Evolutionary conservation across 2,797 vertebrate species (phyloP), one percentile per base, ranked within the genome.

Genomic region (Hyperoplus immaculatus): DNA sequence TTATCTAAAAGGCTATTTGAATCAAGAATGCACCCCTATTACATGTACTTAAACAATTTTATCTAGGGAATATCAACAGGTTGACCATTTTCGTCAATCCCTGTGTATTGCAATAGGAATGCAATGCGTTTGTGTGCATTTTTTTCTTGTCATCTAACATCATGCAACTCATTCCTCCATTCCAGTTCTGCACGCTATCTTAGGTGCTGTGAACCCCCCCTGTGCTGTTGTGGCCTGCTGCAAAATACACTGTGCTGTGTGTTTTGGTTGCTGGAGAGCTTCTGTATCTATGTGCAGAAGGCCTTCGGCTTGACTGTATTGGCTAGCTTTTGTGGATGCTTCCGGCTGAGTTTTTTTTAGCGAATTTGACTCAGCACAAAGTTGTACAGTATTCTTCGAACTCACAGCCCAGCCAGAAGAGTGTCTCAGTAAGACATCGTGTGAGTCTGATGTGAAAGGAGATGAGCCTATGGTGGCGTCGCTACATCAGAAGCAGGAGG

Each of bases 321-420:
- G 85, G 89, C 90, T 91, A 80, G 90, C 89, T 93, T 93, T 90
- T 89, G 89, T 96, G 82, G 91, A 90, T 85, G 92, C 87, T 86
- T 89, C 73, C 56, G 78, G 86, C 80, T 84, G 82, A 80, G 82
- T 84, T 86, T 84, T 84, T 86, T 84, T 88, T 65, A 69, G 78
- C 65, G 82, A 47, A 78, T 70, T 45, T 90, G 82, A 84, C 78
- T 73, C 51, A n/a, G 71, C 74, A 62, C 82, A 86, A 82, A 86
- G 84, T 84, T 89, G 84, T 91, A 85, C 84, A 96, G 96, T 95
- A 94, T 96, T 96, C 86, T 91, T 90, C 75, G 87, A 90, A 94
- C 94, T 97, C 96, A 75, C 97, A 98, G 97, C 96, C 92, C 94
- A 96, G 86, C 94, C 94, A 29, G 92, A 92, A 66, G 91, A 92